Percentiles rank a stretch among this genome's conserved stretches.
phyloP scores from a whole-genome alignment of 2,797 vertebrate genomes.

The Sorex maritimensis region DNA sequence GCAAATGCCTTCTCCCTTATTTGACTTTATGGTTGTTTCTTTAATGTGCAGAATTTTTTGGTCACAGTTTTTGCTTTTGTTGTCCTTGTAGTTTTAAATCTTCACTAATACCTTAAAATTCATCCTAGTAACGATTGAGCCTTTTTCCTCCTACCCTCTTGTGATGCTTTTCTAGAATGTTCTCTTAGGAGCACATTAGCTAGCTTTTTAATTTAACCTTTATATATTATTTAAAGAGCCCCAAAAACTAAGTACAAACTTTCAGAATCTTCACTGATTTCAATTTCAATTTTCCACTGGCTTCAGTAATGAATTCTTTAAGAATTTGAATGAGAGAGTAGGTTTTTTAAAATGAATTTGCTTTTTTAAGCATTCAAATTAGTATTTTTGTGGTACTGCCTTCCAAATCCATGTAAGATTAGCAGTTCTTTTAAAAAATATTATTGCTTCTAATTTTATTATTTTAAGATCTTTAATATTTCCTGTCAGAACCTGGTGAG shows the following conservation, averaged over 20 bases:
- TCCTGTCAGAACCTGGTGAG: neutral
- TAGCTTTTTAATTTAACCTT: conserved; percentile 26
- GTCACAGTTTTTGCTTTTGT: neutral
- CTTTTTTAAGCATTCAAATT: neutral
- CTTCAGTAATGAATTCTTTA: conserved; percentile 40
- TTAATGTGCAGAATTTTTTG: too few relatives aligned
- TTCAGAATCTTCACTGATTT: neutral
- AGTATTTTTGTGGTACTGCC: neutral
- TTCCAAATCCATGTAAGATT: conserved; percentile 27
- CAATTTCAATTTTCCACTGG: conserved; percentile 13
- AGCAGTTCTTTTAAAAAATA: neutral
- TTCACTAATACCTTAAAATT: neutral
- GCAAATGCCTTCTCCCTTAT: too few relatives aligned
- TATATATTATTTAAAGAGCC: neutral
- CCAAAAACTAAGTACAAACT: conserved; percentile 19
- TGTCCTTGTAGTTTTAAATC: neutral
- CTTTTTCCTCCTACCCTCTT: neutral
- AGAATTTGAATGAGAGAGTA: neutral
- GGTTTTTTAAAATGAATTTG: neutral
- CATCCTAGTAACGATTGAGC: neutral
- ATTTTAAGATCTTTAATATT: neutral
- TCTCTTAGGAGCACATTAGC: neutral
- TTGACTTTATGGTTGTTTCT: too few relatives aligned
- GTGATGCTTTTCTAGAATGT: neutral
- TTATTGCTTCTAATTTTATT: neutral